Percentiles rank a stretch among this genome's conserved stretches.
phyloP scores from a whole-genome alignment of 2,888 invertebrate species.

The Steinernema scapterisci region DNA sequence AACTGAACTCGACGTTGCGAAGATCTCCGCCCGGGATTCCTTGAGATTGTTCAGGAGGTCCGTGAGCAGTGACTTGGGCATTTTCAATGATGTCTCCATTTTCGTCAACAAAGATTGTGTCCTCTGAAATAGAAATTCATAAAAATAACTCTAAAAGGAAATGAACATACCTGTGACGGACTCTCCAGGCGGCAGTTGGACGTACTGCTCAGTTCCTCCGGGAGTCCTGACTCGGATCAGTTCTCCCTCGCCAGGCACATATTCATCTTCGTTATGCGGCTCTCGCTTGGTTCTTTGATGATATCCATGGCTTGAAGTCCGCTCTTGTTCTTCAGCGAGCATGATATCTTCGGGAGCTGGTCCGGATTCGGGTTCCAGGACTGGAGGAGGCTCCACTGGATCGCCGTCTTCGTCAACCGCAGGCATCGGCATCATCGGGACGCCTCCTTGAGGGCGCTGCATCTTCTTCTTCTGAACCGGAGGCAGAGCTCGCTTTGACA shows the following conservation, averaged over 20 bases:
- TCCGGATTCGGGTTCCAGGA: conserved; percentile 7
- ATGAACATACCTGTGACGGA: conserved; percentile 17
- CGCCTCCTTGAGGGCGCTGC: too few relatives aligned
- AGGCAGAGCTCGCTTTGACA: background rate
- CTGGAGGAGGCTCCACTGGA: conserved; percentile 10
- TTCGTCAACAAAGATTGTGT: conserved; percentile 26
- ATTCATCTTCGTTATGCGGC: background rate
- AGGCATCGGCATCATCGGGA: background rate
- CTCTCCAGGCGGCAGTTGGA: conserved; percentile 15
- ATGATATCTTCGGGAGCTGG: conserved; percentile 17
- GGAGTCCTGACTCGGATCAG: conserved; percentile 2
- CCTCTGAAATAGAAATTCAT: background rate
- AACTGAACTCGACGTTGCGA: conserved; percentile 27
- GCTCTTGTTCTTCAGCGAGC: conserved; percentile 5
- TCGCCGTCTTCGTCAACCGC: conserved; percentile 5
- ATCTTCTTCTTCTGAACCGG: background rate
- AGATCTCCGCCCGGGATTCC: conserved; percentile 21
- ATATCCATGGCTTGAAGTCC: background rate
- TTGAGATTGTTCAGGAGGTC: background rate
- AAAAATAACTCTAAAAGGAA: background rate
- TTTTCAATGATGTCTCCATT: conserved; percentile 24
- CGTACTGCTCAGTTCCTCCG: conserved; percentile 23
- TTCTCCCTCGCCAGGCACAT: conserved; percentile 17
- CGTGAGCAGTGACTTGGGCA: background rate
- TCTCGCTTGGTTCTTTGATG: background rate